Base-by-base conservation (phyloP, 2,113 vertebrate genomes). In the Phoenicopterus ruber region DNA sequence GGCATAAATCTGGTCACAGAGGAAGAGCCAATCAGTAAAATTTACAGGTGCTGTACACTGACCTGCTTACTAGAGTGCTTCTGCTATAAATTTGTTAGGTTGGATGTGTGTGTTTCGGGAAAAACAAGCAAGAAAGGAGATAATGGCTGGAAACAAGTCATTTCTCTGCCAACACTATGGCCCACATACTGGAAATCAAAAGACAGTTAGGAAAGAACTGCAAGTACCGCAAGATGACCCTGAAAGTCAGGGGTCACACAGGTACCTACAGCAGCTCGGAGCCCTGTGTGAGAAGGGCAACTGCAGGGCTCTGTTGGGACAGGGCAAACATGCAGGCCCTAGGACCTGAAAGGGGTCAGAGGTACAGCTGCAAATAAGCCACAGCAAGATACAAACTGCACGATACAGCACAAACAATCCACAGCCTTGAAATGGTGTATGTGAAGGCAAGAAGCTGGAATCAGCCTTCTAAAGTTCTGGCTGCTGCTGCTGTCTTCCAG, bases 311-410 rank as follows among this genome's bases (percentile, higher is more conserved):
- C 32, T n/a, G 29, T 42, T n/a, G 20, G 17, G 18, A 78, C 8
- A 42, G 2, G 31, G 20, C 2, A 36, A 32, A 49, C 5, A 8
- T 1, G 6, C 28, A 47, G 29, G 12, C 5, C 32, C 12, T 3
- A 36, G 18, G 19, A 50, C 31, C 18, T 58, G 22, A 21, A 40
- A 74, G 20, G 7, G 7, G 11, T 17, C 22, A n/a, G 38, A 38
- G 9, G 15, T n/a, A 70, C 4, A 82, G 42, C 18, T 31, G 34
- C 34, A 62, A 74, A 55, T 9, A 46, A 77, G 11, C 24, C 6
- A 42, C 31, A 46, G 25, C 10, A 46, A 31, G 38, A 25, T 31
- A 28, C n/a, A n/a, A n/a, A n/a, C n/a, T n/a, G n/a, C n/a, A n/a
- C n/a, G n/a, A n/a, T n/a, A n/a, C n/a, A n/a, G n/a, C n/a, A n/a